These are phyloP conservation scores for Peribatodes rhomboidaria DNA, from an alignment of 2,888 invertebrate species.

Conservation along the genomic window DNA sequence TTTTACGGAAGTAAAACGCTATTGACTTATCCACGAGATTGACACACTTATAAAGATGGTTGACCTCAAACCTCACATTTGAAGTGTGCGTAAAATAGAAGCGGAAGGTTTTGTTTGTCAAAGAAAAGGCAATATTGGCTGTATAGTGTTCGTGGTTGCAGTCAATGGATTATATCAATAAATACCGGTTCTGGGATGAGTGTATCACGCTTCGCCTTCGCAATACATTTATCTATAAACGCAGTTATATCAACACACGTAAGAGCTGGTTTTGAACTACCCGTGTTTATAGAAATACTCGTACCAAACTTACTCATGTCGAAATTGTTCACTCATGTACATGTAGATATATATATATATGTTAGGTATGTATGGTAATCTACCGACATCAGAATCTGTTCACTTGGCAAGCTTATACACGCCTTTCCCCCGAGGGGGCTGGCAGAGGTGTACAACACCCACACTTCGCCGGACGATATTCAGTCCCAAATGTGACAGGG, in stretches of 20 bases:
- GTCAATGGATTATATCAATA: conserved; percentile 41
- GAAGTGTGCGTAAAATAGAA: conserved; percentile 9
- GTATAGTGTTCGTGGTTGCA: conserved; percentile 19
- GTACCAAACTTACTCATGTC: conserved; percentile 1
- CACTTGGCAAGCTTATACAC: too few relatives aligned
- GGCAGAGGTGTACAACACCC: too few relatives aligned
- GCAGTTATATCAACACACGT: conserved; percentile 34
- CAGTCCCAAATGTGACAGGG: too few relatives aligned
- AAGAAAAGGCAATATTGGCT: conserved; percentile 39
- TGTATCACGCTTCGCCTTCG: conserved; percentile 35
- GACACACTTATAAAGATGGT: conserved; percentile 22
- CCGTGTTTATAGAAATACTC: conserved; percentile 5
- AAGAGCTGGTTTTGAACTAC: conserved; percentile 17
- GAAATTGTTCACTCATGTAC: too few relatives aligned
- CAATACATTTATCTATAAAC: conserved; percentile 20
- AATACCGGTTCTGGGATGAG: conserved; percentile 36
- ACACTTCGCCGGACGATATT: too few relatives aligned
- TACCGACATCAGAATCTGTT: too few relatives aligned
- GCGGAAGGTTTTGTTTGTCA: conserved; percentile 32
- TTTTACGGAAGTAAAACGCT: conserved; percentile 9
- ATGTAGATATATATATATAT: too few relatives aligned
- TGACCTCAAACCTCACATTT: conserved; percentile 29
- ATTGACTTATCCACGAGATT: background rate
- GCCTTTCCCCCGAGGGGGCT: too few relatives aligned
- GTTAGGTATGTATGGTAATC: too few relatives aligned